Evolutionary conservation across 2,113 vertebrate species (phyloP), one percentile per base, ranked within the genome.

Genomic region (Siphamia tubifer): DNA sequence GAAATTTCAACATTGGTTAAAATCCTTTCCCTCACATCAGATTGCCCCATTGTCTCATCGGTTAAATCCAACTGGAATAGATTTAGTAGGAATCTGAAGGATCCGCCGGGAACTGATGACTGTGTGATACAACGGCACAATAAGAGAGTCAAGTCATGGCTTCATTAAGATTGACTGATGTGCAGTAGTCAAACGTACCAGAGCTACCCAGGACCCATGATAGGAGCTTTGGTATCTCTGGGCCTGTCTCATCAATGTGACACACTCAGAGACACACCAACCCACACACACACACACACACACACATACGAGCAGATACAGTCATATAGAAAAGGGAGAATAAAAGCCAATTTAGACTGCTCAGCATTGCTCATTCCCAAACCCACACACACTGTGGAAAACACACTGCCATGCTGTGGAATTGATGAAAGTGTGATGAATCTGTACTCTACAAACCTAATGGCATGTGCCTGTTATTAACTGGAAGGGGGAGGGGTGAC

Each of bases 241-340:
- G 48, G 64, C 65, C 63, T 77, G 87, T 89, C 89, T 83, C 82
- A 90, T 89, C 77, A 40, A 90, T 90, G 79, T 88, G 89, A 84
- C 89, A 83, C 58, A 28, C 54, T 67, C 7, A 38, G 43, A 74
- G 44, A 74, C 52, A 58, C 51, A 48, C 31, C 27, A 64, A 63
- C 8, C 0, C 67, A 27, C 51, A 25, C 63, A 27, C 27, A 66
- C 57, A 64, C 15, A 44, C 63, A 27, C 31, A 54, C 40, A 34
- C 19, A 51, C 19, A 24, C 28, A 20, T 54, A 52, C 40, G 43
- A 25, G 68, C 60, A 73, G 35, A 84, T 49, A 78, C 53, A 73
- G 47, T 38, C 30, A 49, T 60, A n/a, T n/a, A n/a, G n/a, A n/a
- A n/a, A n/a, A n/a, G n/a, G n/a, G n/a, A n/a, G n/a, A n/a, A n/a